Evolutionary conservation across 2,888 invertebrate species (phyloP).

Genomic region (Drymonia ruficornis): DNA sequence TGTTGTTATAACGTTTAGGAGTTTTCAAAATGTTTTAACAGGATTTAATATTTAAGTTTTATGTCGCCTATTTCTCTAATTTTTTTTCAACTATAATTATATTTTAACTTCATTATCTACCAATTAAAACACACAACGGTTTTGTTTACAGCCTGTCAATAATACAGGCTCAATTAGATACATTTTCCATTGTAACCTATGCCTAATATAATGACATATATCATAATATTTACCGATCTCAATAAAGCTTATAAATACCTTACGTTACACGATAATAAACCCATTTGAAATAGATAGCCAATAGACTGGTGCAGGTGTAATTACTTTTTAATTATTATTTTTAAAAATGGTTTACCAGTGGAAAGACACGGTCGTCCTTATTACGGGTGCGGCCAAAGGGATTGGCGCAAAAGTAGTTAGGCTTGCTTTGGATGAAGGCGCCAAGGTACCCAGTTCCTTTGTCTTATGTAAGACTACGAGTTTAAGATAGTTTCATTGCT

Average conservation of each 20-base stretch:
- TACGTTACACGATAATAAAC: neutral
- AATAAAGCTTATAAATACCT: neutral
- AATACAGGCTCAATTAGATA: neutral
- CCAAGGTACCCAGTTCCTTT: conserved; percentile 22
- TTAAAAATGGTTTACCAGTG: conserved; percentile 25
- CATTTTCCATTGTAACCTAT: neutral
- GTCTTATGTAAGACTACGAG: neutral
- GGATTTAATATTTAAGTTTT: too few relatives aligned
- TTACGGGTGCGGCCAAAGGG: conserved; percentile 40
- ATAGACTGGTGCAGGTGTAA: neutral
- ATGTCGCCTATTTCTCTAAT: too few relatives aligned
- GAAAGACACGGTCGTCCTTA: conserved; percentile 31
- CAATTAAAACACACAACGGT: too few relatives aligned
- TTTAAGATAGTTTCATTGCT: too few relatives aligned
- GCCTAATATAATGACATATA: neutral
- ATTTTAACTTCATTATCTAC: too few relatives aligned
- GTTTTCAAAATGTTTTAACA: too few relatives aligned
- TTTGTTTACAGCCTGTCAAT: too few relatives aligned
- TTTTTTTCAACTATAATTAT: too few relatives aligned
- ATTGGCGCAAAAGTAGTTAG: conserved; percentile 36
- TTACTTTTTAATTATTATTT: neutral
- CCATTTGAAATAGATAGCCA: neutral
- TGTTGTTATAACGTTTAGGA: too few relatives aligned
- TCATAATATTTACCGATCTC: too few relatives aligned
- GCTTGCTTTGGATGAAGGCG: conserved; percentile 26